Percentiles rank a stretch among this genome's conserved stretches.
Conservation (phyloP, 2,113 vertebrate species). For the Hydropotes inermis region DNA sequence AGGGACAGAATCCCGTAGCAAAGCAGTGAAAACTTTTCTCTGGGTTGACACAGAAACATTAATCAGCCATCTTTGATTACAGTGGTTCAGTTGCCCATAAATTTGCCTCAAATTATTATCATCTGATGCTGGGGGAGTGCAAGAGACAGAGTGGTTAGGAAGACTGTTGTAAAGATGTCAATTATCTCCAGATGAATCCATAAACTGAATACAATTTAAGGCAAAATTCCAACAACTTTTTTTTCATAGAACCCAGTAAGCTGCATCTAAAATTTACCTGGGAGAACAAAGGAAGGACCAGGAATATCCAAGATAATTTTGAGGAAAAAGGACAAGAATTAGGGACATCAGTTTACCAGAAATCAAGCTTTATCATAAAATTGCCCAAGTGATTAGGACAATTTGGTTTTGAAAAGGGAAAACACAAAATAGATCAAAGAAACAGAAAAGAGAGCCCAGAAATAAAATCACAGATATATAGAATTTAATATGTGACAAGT, state of each 20-base stretch:
- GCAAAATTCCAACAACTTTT: not conserved
- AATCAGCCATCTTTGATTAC: slow-evolving; percentile 15
- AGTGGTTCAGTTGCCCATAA: not conserved
- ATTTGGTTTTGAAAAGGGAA: not conserved
- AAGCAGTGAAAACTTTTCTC: slow-evolving; percentile 9
- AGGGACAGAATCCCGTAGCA: slow-evolving; percentile 27
- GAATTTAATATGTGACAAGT: not conserved
- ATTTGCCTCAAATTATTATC: not conserved
- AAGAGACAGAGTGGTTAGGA: not conserved
- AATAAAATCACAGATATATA: not conserved
- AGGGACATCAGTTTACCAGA: not conserved
- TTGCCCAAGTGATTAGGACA: not conserved
- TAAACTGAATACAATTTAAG: slow-evolving; percentile 6
- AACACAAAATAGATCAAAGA: not conserved
- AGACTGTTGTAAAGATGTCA: not conserved
- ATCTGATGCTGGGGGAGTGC: not conserved
- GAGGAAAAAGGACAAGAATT: not conserved
- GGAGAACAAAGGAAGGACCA: not conserved
- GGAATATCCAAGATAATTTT: not conserved
- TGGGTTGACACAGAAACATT: not conserved
- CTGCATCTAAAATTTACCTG: slow-evolving; percentile 14
- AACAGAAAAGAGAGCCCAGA: not conserved
- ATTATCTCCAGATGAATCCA: not conserved
- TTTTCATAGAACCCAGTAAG: not conserved
- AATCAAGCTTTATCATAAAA: slow-evolving; percentile 2